A percentile compares a stretch with the other conserved stretches of the same genome.
Conservation (phyloP, 2,888 invertebrate species). For the Nephrotoma flavescens region DNA sequence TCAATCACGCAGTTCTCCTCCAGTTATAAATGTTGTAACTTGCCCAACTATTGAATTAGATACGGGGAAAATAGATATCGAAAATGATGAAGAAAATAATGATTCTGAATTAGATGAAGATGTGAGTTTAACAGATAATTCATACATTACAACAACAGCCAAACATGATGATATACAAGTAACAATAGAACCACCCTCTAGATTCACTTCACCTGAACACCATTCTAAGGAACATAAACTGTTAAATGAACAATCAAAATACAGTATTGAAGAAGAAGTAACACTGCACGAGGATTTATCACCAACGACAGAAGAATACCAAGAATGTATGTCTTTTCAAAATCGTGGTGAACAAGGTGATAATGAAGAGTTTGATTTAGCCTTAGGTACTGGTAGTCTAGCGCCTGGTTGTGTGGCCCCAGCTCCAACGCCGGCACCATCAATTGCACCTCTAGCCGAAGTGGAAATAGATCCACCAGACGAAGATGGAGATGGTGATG, state of each 20-base stretch:
- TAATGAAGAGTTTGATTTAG: slow-evolving; percentile 24
- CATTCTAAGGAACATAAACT: not conserved
- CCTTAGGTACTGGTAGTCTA: slow-evolving; percentile 19
- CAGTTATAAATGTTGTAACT: slow-evolving; percentile 12
- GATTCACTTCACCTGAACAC: not conserved
- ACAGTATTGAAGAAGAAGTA: not conserved
- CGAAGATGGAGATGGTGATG: slow-evolving; percentile 47
- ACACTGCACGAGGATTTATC: slow-evolving; percentile 22
- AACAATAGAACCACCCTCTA: slow-evolving; percentile 1
- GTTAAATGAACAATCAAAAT: not conserved
- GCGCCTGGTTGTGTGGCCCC: slow-evolving; percentile 25
- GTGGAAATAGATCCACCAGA: slow-evolving; percentile 54
- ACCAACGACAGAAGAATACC: slow-evolving; percentile 30
- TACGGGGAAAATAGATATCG: not conserved
- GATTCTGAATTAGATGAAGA: not conserved
- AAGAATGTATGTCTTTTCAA: slow-evolving; percentile 25
- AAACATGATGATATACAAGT: not conserved
- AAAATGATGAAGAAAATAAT: not conserved
- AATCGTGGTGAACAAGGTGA: slow-evolving; percentile 15
- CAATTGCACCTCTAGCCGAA: slow-evolving; percentile 51
- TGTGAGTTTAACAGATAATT: not conserved
- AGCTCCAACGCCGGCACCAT: slow-evolving; percentile 28
- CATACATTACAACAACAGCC: not conserved
- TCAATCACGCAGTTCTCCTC: slow-evolving; percentile 8
- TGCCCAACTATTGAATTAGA: slow-evolving; percentile 10